These are phyloP conservation scores for Neodontobutis hainanensis DNA, from an alignment of 2,113 vertebrate genomes.

Conservation along the genomic window DNA sequence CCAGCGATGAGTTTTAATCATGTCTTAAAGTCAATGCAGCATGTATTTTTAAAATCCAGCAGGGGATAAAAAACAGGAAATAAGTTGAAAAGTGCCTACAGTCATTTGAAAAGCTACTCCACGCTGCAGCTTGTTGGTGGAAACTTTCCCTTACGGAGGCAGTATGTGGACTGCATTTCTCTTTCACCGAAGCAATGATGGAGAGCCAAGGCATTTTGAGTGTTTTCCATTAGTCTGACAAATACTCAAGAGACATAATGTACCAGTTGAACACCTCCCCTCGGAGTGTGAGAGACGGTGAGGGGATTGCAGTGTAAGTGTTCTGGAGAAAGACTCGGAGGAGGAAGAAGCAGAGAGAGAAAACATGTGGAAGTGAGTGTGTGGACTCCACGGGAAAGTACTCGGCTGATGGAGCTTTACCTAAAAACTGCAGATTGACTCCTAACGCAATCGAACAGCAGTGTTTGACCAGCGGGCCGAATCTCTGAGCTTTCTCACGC, in stretches of 20 bases:
- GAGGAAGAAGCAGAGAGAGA: conserved; percentile 15
- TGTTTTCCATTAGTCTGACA: conserved; percentile 72
- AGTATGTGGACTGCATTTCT: conserved; percentile 52
- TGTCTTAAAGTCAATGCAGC: not conserved
- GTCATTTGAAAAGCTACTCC: conserved; percentile 18
- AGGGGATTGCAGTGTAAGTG: conserved; percentile 51
- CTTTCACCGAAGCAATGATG: conserved; percentile 53
- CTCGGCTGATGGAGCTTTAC: not conserved
- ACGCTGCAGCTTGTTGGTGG: conserved; percentile 31
- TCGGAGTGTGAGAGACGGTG: conserved; percentile 38
- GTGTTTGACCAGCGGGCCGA: not conserved
- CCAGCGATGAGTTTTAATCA: not conserved
- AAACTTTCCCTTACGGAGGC: conserved; percentile 56
- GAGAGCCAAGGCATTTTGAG: conserved; percentile 60
- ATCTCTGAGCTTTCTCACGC: too few relatives aligned
- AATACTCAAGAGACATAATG: conserved; percentile 69
- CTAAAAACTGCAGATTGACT: conserved; percentile 5
- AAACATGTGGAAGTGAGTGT: not conserved
- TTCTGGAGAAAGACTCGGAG: conserved; percentile 32
- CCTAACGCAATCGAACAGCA: not conserved
- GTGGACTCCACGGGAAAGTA: not conserved
- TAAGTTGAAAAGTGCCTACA: conserved; percentile 28
- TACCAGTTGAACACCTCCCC: conserved; percentile 67
- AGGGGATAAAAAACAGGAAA: conserved; percentile 20
- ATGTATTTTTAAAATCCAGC: conserved; percentile 4